Evolutionary conservation across 2,888 invertebrate species (phyloP).

Genomic region (Schizaphis graminum): DNA sequence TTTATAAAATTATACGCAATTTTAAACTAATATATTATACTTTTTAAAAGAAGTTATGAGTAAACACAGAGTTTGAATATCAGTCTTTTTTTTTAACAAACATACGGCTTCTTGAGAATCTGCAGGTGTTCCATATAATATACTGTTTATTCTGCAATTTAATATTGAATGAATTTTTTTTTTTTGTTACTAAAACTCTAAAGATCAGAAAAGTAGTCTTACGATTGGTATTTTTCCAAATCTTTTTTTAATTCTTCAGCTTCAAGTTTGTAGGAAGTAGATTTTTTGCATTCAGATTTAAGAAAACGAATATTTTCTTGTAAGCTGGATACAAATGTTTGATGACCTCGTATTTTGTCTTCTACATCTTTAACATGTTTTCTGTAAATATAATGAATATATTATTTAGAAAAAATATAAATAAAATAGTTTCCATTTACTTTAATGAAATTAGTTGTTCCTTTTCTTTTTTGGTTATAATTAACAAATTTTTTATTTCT

Average conservation of each 20-base stretch:
- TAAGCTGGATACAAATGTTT: conserved; percentile 61
- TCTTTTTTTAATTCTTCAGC: conserved; percentile 65
- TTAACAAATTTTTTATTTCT: conserved; percentile 65
- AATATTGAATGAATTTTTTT: neutral
- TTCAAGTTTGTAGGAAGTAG: conserved; percentile 54
- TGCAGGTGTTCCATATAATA: conserved; percentile 58
- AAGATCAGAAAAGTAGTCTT: neutral
- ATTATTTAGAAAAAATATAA: conserved; percentile 16
- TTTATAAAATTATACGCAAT: neutral
- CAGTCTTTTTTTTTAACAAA: conserved; percentile 63
- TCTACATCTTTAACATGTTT: conserved; percentile 64
- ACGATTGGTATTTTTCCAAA: conserved; percentile 66
- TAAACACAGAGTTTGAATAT: conserved; percentile 62
- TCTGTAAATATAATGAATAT: conserved; percentile 49
- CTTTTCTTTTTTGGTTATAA: conserved; percentile 59
- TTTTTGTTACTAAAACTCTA: neutral
- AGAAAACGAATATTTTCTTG: conserved; percentile 66
- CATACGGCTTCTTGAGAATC: conserved; percentile 63
- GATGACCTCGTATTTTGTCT: conserved; percentile 62
- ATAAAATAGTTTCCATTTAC: conserved; percentile 42
- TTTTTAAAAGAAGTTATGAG: conserved; percentile 62
- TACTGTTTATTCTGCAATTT: conserved; percentile 50
- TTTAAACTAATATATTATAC: conserved; percentile 29
- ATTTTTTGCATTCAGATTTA: conserved; percentile 65
- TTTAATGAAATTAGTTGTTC: conserved; percentile 57